Evolutionary conservation across 35 echinoderm and acorn worm genomes (phyloP), one percentile per base, ranked within the genome.

Genomic region (Acanthaster planci): DNA sequence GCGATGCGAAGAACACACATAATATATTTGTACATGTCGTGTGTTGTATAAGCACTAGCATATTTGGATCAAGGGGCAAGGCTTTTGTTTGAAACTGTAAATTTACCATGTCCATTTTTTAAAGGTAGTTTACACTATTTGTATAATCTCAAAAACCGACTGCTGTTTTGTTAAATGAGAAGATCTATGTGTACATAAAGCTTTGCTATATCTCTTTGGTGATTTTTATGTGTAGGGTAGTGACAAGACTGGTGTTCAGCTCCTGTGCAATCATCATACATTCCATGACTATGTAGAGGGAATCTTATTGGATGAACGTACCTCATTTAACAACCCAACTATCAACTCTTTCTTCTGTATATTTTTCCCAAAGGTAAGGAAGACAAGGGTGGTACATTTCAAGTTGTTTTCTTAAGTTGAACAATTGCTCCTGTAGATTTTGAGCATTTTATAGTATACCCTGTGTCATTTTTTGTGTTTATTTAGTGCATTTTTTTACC

Each of bases 211-310:
- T 22, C 52, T 5, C 59, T 77, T 86, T 37, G 6, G 2, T 54
- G 52, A 56, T 26, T 6, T 52, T 72, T 54, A 27, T 44, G 34
- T 77, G 14, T 77, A 94, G 92, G 87, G 83, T 85, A 89, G 88
- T 23, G 92, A 90, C 21, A 90, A 80, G 78, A 72, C 64, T 51
- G 58, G 82, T 68, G 84, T 90, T 19, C 77, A 94, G 72, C 51
- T 87, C 9, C 83, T 94, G 22, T 94, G 92, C 40, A 90, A 83
- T 50, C 42, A 86, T n/a, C 92, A 89, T 54, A 80, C 88, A 57
- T 94, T 94, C 92, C 92, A 94, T 86, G 92, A 94, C 82, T 94
- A 90, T 23, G 75, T 94, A 76, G 92, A 94, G 47, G 76, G 87
- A 12, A 76, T 90, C 10, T 52, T 94, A 52, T 23, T 94, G 38